Evolutionary conservation across 2,797 vertebrate genomes (phyloP), one percentile per base, ranked within the genome.

Genomic region (Lagocephalus sceleratus): DNA sequence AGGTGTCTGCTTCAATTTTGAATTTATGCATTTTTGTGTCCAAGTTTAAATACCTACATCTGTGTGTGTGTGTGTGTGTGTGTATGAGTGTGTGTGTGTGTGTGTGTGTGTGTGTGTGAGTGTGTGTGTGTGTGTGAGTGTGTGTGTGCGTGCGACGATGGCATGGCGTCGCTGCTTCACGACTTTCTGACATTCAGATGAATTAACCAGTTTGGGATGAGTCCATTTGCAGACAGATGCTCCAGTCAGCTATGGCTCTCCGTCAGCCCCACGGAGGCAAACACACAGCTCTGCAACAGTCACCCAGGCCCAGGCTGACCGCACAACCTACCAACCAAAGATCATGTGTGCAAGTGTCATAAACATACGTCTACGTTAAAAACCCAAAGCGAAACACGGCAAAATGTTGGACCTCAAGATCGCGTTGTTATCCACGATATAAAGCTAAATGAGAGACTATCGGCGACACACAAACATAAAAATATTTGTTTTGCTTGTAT

Each of bases 181-280:
- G 77, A 73, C 65, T 82, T 84, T 79, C 80, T 83, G 75, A 85
- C 83, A 85, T 87, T 73, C 79, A 83, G 74, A 82, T 81, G 71
- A 83, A 85, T 82, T 76, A 85, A 76, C 76, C 81, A 75, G 73
- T 85, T 78, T 83, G 79, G 70, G 76, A 81, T 60, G 70, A 71
- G 67, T 82, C 77, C 76, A 76, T 85, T 85, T 83, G 71, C 67
- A 74, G 77, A 83, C 80, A 85, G 79, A 84, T 80, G 84, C 76
- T 81, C 60, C 60, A 73, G 79, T 81, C 82, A 81, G 79, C 85
- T 79, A 85, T 76, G 29, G 72, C 66, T 66, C 64, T 75, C 64
- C 65, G 77, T 71, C 78, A 83, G 73, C 79, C 70, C 81, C 63
- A 75, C 69, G 70, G 79, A 75, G 73, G 70, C 67, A 54, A 75